phyloP scores from a whole-genome alignment of 2,797 vertebrate genomes.

The Sternarchorhynchus goeldii region DNA sequence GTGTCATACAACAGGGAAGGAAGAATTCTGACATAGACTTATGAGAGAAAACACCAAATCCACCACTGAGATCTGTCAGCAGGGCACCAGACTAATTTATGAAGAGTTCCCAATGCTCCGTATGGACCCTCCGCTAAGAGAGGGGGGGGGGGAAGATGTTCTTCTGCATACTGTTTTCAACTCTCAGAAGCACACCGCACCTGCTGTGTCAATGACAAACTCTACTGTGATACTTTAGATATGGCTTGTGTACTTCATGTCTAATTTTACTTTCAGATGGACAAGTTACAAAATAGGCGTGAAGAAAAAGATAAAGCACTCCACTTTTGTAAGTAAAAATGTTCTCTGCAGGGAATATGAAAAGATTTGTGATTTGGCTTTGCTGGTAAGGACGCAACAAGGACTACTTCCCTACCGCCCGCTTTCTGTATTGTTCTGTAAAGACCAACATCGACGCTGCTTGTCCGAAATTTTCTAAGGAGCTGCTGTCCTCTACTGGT shows the following conservation, averaged over 20 bases:
- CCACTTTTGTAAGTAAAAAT: no score
- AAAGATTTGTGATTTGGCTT: neutral
- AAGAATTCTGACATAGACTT: constrained; percentile 17
- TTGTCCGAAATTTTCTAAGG: neutral
- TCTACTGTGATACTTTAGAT: constrained; percentile 10
- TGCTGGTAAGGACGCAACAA: no score
- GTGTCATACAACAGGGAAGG: constrained; percentile 16
- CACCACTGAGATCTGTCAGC: constrained; percentile 36
- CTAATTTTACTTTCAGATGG: no score
- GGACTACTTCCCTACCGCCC: neutral
- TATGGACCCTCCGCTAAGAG: constrained; percentile 17
- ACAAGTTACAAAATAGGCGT: no score
- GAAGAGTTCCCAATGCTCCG: constrained; percentile 36
- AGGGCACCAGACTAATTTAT: constrained; percentile 48
- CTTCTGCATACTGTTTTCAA: constrained; percentile 27
- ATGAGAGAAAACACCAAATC: constrained; percentile 23
- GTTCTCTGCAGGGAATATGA: neutral
- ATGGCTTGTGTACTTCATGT: no score
- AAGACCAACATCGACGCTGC: no score
- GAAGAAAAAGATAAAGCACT: no score
- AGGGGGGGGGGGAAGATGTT: constrained; percentile 6
- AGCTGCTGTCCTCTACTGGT: constrained; percentile 8
- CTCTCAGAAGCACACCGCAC: constrained; percentile 33
- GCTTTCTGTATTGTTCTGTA: neutral
- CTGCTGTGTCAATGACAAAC: constrained; percentile 39